phyloP scores from a whole-genome alignment of 2,888 invertebrate genomes.

The Crioceris asparagi region DNA sequence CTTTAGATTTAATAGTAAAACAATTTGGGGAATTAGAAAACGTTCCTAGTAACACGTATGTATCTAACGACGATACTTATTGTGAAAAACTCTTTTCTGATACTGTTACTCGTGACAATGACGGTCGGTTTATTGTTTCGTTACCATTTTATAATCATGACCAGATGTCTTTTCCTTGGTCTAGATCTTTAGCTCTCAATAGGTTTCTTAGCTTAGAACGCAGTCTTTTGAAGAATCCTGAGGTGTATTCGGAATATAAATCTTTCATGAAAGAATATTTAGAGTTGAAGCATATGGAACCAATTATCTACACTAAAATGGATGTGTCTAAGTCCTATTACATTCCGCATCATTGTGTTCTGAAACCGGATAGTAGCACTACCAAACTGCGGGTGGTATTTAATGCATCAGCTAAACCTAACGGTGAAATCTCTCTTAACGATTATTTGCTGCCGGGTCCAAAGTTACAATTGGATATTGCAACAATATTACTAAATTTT shows the following conservation, averaged over 20 bases:
- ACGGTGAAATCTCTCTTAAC: not conserved
- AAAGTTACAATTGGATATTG: too few species aligned
- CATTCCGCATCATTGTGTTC: constrained; percentile 2
- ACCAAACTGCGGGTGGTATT: constrained; percentile 3
- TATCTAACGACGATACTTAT: not conserved
- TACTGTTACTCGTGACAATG: too few species aligned
- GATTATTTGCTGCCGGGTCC: too few species aligned
- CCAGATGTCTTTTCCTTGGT: too few species aligned
- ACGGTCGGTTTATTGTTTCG: constrained; percentile 3
- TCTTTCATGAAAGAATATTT: constrained; percentile 3
- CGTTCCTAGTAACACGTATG: not conserved
- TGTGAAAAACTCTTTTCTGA: constrained; percentile 3
- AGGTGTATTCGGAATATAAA: too few species aligned
- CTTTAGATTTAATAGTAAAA: too few species aligned
- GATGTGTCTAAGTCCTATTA: too few species aligned
- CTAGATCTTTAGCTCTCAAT: not conserved
- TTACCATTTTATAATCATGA: too few species aligned
- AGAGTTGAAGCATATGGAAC: constrained; percentile 3
- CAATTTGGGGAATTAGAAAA: not conserved
- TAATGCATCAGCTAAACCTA: not conserved
- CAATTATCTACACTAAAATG: not conserved
- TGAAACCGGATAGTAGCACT: not conserved
- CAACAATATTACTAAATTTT: too few species aligned
- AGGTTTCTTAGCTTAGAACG: too few species aligned
- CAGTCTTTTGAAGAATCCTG: too few species aligned